Percentiles rank a stretch among this genome's conserved stretches.
Evolutionary conservation across 2,113 vertebrate species (phyloP).

Genomic region (Carassius auratus): DNA sequence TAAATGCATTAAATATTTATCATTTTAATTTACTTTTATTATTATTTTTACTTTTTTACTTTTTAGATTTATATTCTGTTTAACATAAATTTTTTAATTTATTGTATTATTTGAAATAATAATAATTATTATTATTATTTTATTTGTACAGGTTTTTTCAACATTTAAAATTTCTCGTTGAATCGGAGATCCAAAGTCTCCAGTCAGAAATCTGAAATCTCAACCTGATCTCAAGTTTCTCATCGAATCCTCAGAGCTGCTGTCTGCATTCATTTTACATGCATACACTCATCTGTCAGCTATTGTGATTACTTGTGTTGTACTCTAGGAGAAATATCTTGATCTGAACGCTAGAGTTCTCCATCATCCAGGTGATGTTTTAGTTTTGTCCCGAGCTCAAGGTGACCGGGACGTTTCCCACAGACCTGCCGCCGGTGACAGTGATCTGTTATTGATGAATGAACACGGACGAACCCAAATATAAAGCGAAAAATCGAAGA

Average conservation of each 20-base stretch:
- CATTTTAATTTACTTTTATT: no score
- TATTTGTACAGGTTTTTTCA: no score
- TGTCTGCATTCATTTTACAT: neutral
- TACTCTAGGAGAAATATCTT: neutral
- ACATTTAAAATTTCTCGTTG: no score
- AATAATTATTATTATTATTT: no score
- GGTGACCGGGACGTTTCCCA: constrained; percentile 9
- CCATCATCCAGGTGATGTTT: neutral
- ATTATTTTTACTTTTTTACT: no score
- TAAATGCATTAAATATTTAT: no score
- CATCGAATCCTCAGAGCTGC: no score
- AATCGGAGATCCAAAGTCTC: no score
- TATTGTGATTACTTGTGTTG: neutral
- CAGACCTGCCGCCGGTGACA: neutral
- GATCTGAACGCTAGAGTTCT: neutral
- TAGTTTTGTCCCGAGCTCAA: neutral
- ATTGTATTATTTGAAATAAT: no score
- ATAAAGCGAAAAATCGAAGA: constrained; percentile 20
- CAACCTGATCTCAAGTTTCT: neutral
- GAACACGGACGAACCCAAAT: neutral
- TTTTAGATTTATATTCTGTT: no score
- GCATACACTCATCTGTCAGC: neutral
- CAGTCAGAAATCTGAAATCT: no score
- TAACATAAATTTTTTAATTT: no score
- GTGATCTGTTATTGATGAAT: constrained; percentile 20